Base-by-base conservation (phyloP, 2,888 invertebrate genomes). In the Hyppa rectilinea region DNA sequence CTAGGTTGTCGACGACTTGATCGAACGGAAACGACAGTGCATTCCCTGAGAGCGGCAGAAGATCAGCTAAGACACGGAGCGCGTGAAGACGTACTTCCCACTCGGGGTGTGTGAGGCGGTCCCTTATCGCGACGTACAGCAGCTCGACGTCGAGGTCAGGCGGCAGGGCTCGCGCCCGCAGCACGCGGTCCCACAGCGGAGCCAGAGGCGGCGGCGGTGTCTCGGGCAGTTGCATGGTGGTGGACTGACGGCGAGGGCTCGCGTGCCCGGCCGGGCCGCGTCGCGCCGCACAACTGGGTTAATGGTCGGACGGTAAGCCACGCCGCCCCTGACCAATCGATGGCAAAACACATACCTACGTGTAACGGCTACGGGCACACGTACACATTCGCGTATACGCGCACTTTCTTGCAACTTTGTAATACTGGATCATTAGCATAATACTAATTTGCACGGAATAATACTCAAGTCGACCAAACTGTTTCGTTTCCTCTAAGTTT, bases 81-180 rank as follows among this genome's bases (percentile, higher is more conserved):
- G 98, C 98, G 91, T 98, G 98, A 80, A 98, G 97, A 14, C 98
- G 96, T 45, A 98, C 98, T 92, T 98, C 98, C 97, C 98, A 97
- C 91, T 98, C 98, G 1, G 98, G 97, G 90, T 98, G 98, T 49
- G 97, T 96, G 56, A 98, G 95, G 61, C 98, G 96, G 81, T 97
- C 97, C 55, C 97, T 96, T 87, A 98, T 97, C 85, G 98, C 98
- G 65, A 96, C 93, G 89, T 97, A 98, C 85, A 98, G 97, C 67
- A 96, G 96, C 72, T 95, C 94, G 2, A 97, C 96, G 87, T 97
- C 97, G 61, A 97, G 95, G 78, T 97, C 97, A 31, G 96, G 96
- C 50, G 98, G 98, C 67, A 98, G 96, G 65, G 97, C 96, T 71
- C 97, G 97, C 73, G 97, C 97, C 75, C 98, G 96, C 56, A 98